Base-by-base conservation (phyloP, 2,113 vertebrate genomes). In the Ctenodactylus gundi region DNA sequence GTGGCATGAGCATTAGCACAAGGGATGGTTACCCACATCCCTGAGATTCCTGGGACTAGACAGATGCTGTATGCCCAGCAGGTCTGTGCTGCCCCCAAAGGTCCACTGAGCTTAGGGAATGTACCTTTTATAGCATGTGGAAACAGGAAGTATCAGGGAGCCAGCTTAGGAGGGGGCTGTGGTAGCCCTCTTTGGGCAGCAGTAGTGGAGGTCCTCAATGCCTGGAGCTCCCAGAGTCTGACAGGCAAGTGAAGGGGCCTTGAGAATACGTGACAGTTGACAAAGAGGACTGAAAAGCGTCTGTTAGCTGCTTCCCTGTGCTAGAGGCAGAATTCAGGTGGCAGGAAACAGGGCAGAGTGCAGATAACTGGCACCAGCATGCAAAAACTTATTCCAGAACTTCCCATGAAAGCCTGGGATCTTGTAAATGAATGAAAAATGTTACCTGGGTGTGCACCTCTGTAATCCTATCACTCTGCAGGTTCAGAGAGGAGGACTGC, bases 11-110 rank as follows among this genome's bases (percentile, higher is more conserved):
- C 21, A 13, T n/a, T 23, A 44, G 39, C 36, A 72, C 11, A 36
- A n/a, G 39, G 36, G 25, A 44, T 1, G 4, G 72, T 4, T 31
- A 27, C 7, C 13, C 6, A 7, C 6, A 27, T 27, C 27, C 6
- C 75, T 20, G 7, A 14, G 82, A 36, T 20, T 41, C 84, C 13
- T 9, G 51, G 31, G 34, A 1, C 91, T 1, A 13, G 67, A 25
- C 6, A 44, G 44, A 6, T 14, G 36, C 49, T 0, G 9, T 13
- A 20, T 44, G 4, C 0, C 0, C 36, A 36, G 64, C 11, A 15
- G 55, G 57, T n/a, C 39, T 73, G 49, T 21, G 0, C 6, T 20
- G n/a, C n/a, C n/a, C n/a, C n/a, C n/a, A n/a, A n/a, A n/a, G n/a
- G n/a, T n/a, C n/a, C n/a, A 55, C 44, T 27, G n/a, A 20, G 44